A percentile compares a stretch with the other conserved stretches of the same genome.
phyloP scores from a whole-genome alignment of 2,888 invertebrate species.

The Amblyjoppa proteus region DNA sequence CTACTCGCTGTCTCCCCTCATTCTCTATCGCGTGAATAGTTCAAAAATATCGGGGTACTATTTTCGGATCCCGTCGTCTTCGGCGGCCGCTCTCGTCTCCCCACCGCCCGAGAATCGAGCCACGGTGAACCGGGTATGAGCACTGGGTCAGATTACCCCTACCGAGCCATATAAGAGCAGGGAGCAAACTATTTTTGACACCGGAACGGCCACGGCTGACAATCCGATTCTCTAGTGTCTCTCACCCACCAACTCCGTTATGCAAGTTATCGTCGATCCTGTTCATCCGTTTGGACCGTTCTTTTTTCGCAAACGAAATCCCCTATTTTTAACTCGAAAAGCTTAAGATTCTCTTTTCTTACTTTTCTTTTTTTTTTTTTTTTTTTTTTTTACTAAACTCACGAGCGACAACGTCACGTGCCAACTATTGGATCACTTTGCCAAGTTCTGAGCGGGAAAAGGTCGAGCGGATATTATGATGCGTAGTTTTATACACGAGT shows the following conservation, averaged over 20 bases:
- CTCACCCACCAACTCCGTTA: slow-evolving; percentile 59
- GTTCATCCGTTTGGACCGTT: slow-evolving; percentile 26
- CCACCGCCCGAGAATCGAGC: slow-evolving; percentile 40
- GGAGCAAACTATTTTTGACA: slow-evolving; percentile 82
- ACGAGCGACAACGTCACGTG: slow-evolving; percentile 21
- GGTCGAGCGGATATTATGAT: background rate
- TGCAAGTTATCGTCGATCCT: slow-evolving; percentile 58
- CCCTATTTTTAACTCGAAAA: background rate
- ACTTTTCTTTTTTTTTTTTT: slow-evolving; percentile 6
- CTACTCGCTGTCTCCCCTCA: slow-evolving; percentile 1
- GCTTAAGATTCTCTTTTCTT: background rate
- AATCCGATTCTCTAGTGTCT: slow-evolving; percentile 62
- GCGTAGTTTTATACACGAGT: background rate
- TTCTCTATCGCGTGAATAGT: slow-evolving; percentile 66
- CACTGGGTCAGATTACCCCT: slow-evolving; percentile 82
- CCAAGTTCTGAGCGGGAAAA: background rate
- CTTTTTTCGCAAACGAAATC: background rate
- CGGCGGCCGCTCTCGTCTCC: slow-evolving; percentile 66
- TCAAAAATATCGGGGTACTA: slow-evolving; percentile 82
- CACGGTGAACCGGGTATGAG: slow-evolving; percentile 58
- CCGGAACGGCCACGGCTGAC: slow-evolving; percentile 70
- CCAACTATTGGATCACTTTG: background rate
- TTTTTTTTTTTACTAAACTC: slow-evolving; percentile 1
- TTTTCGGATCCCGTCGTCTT: slow-evolving; percentile 75
- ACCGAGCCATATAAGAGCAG: slow-evolving; percentile 84